phyloP scores from a whole-genome alignment of 1,140 invertebrate species.

The Archivesica marissinica region DNA sequence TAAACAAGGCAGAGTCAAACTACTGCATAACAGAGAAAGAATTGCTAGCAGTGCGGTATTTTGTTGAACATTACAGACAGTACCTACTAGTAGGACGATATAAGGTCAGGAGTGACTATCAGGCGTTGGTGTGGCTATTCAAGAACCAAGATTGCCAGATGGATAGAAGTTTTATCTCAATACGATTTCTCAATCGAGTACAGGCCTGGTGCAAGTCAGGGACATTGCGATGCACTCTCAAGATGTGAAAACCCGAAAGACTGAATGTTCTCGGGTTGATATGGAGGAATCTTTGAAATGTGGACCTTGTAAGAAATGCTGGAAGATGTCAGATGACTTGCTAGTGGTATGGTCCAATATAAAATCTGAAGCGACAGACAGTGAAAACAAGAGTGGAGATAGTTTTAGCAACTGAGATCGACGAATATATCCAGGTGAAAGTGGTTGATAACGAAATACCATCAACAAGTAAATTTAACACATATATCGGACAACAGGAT shows the following conservation, averaged over 20 bases:
- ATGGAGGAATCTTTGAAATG: background rate
- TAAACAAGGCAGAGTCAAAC: slow-evolving; percentile 58
- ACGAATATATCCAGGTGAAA: too few relatives aligned
- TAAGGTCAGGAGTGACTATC: slow-evolving; percentile 26
- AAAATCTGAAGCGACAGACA: too few relatives aligned
- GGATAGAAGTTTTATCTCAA: background rate
- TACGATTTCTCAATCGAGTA: slow-evolving; percentile 57
- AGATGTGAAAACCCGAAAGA: slow-evolving; percentile 30
- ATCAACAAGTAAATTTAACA: too few relatives aligned
- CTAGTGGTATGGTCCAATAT: too few relatives aligned
- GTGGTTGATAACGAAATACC: too few relatives aligned
- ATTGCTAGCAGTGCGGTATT: slow-evolving; percentile 34
- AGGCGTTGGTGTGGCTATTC: slow-evolving; percentile 47
- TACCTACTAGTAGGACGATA: slow-evolving; percentile 35
- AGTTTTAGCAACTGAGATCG: too few relatives aligned
- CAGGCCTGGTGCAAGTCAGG: slow-evolving; percentile 42
- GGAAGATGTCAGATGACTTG: background rate
- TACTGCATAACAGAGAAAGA: slow-evolving; percentile 49
- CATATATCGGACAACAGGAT: too few relatives aligned
- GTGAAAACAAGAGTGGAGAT: too few relatives aligned
- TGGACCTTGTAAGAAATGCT: slow-evolving; percentile 1
- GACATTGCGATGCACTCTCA: slow-evolving; percentile 53
- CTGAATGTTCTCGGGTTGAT: background rate
- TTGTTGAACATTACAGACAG: slow-evolving; percentile 40
- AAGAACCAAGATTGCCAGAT: slow-evolving; percentile 42